Base-by-base conservation (phyloP, 2,797 vertebrate genomes). In the Erpetoichthys calabaricus region DNA sequence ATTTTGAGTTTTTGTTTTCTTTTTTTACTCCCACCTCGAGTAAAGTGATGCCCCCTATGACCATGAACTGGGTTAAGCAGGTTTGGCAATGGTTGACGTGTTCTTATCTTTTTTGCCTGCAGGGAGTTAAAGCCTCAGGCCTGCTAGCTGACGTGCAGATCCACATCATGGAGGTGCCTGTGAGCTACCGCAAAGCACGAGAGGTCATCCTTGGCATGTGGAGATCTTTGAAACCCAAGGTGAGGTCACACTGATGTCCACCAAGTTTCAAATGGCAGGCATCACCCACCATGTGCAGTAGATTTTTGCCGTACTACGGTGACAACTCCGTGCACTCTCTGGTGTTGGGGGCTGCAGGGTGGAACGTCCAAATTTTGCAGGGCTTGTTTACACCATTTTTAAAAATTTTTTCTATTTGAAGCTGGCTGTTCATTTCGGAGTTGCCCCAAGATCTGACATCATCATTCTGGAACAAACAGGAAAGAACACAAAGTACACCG, bases 381-480 rank as follows among this genome's bases (percentile, higher is more conserved):
- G 8, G 57, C 7, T 47, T 10, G 49, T 44, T 46, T 49, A 53
- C n/a, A 59, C 56, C 43, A 45, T 55, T 6, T 6, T 2, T 3
- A 4, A 5, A 7, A 7, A 41, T 51, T 3, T 4, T 67, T 6
- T 64, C n/a, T 44, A 46, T 2, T 42, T 51, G 9, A 57, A 92
- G 90, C 73, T 94, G 56, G 67, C 63, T 42, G 76, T 91, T 62
- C 88, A 92, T 1, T 62, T 90, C 53, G 90, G 89, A 9, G 57
- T 89, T 60, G 76, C 78, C 64, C 65, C 80, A 8, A 78, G 82
- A 0, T 54, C 80, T 71, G 80, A 73, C 60, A 70, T 67, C 0
- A 63, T 89, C 65, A 68, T 79, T 67, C 74, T 93, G 57, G 88
- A 91, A 69, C 90, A 92, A 73, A 84, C 79, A 7, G 88, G 80